A percentile compares a stretch with the other conserved stretches of the same genome.
Conservation (phyloP, 2,797 vertebrate species). For the Trachops cirrhosus region DNA sequence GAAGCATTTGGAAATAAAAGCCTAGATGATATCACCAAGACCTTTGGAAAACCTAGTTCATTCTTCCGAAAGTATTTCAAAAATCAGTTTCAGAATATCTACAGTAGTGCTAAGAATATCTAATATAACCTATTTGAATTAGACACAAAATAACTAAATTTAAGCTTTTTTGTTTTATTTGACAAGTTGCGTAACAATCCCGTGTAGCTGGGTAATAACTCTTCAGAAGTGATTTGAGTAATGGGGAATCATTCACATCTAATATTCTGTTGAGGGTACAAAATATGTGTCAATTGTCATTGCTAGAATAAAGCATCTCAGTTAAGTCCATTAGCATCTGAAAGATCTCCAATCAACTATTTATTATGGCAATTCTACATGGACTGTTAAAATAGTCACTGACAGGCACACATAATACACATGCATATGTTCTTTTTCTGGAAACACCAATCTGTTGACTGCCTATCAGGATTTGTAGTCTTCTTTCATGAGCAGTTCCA, state of each 20-base stretch:
- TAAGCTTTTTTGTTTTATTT: conserved; percentile 17
- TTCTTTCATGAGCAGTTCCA: not conserved
- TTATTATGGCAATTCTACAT: conserved; percentile 10
- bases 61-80: not conserved
- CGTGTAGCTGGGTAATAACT: not conserved
- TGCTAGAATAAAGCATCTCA: not conserved
- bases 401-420: not conserved
- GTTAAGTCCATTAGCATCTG: not conserved
- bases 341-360: not conserved
- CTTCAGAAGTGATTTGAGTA: not conserved
- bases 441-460: not conserved
- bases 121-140: not conserved
- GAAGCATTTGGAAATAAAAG: not conserved
- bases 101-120: not conserved
- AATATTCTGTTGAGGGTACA: not conserved
- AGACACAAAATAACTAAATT: not conserved
- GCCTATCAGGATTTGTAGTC: not conserved
- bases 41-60: not conserved
- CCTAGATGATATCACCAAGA: not conserved
- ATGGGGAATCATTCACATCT: not conserved
- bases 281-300: not conserved
- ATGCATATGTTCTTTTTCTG: not conserved
- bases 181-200: not conserved
- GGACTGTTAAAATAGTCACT: conserved; percentile 2
- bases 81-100: not conserved